Evolutionary conservation across 2,888 invertebrate species (phyloP).

Genomic region (Platerodrilus igneus): DNA sequence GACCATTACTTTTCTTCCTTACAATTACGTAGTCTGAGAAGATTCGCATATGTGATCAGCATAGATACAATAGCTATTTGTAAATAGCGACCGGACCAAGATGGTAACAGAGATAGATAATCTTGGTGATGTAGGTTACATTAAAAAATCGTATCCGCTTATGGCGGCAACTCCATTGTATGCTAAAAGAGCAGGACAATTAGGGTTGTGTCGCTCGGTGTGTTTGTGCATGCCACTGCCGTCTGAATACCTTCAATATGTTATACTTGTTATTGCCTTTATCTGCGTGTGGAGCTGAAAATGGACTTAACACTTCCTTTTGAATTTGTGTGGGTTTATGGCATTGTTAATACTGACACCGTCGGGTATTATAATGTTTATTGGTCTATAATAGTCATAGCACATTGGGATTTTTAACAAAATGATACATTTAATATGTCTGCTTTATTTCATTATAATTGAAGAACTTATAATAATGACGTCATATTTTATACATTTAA

Average conservation of each 20-base stretch:
- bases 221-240: conserved; percentile 22
- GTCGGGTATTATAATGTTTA: too few species aligned
- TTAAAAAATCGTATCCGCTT: conserved; percentile 46
- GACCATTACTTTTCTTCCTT: conserved; percentile 32
- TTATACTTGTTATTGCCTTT: conserved; percentile 22
- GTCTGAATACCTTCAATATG: conserved; percentile 29
- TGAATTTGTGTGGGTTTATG: too few species aligned
- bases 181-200: conserved; percentile 43
- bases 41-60: conserved; percentile 32
- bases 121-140: conserved; percentile 42
- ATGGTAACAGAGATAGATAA: conserved; percentile 44
- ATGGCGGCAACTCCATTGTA: conserved; percentile 42
- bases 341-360: too few species aligned
- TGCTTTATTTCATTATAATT: too few species aligned
- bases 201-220: conserved; percentile 39
- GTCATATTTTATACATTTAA: too few species aligned
- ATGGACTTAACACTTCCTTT: too few species aligned
- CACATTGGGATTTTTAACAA: too few species aligned
- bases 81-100: conserved; percentile 43
- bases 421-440: too few species aligned
- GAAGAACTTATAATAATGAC: too few species aligned
- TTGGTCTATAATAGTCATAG: too few species aligned
- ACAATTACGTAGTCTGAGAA: conserved; percentile 40
- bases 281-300: conserved; percentile 22
- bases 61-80: conserved; percentile 44